Conservation (phyloP, 2,888 invertebrate genomes). For the Perizoma flavofasciatum region DNA sequence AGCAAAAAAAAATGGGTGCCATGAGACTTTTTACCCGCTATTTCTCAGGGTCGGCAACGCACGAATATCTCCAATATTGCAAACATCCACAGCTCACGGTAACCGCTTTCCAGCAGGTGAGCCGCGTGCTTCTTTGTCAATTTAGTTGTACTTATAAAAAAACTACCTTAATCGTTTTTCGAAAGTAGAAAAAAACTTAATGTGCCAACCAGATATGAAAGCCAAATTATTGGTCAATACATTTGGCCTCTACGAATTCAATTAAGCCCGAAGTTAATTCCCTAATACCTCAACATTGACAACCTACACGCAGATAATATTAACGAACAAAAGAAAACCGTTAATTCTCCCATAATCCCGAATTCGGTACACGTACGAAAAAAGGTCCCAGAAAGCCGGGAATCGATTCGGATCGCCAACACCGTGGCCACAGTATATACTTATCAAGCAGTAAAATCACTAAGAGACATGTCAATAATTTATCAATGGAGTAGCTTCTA, state of each 20-base stretch:
- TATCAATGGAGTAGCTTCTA: too few species aligned
- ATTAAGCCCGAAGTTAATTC: conserved; percentile 29
- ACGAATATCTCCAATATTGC: too few species aligned
- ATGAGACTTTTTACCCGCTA: too few species aligned
- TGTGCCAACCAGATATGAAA: background rate
- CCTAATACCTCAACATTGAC: conserved; percentile 30
- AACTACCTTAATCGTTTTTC: too few species aligned
- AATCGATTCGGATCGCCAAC: conserved; percentile 38
- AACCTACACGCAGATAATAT: conserved; percentile 30
- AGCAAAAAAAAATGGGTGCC: too few species aligned
- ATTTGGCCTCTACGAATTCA: conserved; percentile 23
- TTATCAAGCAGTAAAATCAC: background rate
- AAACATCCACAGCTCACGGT: too few species aligned
- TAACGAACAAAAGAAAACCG: conserved; percentile 39
- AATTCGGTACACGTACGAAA: conserved; percentile 39
- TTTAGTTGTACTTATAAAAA: too few species aligned
- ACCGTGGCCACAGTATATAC: conserved; percentile 11
- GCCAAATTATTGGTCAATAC: conserved; percentile 13
- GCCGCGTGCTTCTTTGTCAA: too few species aligned
- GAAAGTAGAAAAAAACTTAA: background rate
- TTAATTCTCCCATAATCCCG: conserved; percentile 35
- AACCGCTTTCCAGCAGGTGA: too few species aligned
- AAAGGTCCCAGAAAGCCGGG: conserved; percentile 38
- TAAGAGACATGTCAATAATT: conserved; percentile 4
- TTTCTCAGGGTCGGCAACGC: too few species aligned